phyloP scores from a whole-genome alignment of 2,888 invertebrate genomes.

The Bursaphelenchus okinawaensis region DNA sequence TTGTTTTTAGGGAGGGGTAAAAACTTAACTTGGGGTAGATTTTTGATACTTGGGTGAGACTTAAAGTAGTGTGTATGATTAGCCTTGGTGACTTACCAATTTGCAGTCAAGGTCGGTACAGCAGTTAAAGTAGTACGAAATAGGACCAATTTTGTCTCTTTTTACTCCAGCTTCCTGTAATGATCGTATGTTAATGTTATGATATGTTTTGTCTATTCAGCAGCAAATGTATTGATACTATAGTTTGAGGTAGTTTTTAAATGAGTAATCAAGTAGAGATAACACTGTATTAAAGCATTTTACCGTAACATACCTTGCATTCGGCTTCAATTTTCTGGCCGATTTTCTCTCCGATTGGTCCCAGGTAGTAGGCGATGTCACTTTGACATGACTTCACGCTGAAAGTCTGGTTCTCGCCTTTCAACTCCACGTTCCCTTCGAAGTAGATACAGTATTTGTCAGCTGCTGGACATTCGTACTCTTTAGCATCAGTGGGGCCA shows the following conservation, averaged over 20 bases:
- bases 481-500: not conserved
- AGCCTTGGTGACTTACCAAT: conserved; percentile 3
- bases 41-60: no score
- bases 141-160: conserved; percentile 16
- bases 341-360: conserved; percentile 15
- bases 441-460: conserved; percentile 20
- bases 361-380: conserved; percentile 15
- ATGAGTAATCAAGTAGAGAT: no score
- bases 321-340: conserved; percentile 20
- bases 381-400: conserved; percentile 8
- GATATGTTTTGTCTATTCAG: no score
- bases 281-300: not conserved
- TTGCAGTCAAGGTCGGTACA: conserved; percentile 18
- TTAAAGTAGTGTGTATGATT: no score
- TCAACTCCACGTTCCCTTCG: conserved; percentile 12
- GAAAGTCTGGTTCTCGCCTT: conserved; percentile 17
- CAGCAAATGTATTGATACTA: no score
- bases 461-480: conserved; percentile 12
- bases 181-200: not conserved
- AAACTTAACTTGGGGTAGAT: no score
- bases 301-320: conserved; percentile 11
- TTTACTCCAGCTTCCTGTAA: not conserved
- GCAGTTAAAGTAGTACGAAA: conserved; percentile 23
- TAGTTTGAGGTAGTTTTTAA: no score
- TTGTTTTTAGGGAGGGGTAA: no score